Percentiles rank a stretch among this genome's conserved stretches.
phyloP scores from a whole-genome alignment of 2,797 vertebrate genomes.

The Cryptoprocta ferox region DNA sequence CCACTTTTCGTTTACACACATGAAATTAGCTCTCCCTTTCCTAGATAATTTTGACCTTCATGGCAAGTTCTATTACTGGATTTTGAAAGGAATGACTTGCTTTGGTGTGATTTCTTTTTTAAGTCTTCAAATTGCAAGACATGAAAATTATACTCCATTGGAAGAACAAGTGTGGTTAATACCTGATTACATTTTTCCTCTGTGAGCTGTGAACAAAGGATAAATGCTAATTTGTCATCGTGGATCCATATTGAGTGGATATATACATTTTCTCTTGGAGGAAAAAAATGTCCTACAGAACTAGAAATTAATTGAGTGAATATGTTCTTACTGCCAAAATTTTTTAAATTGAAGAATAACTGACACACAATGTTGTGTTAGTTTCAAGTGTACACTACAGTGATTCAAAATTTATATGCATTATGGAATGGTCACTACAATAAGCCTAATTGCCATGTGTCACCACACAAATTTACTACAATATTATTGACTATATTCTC shows the following conservation, averaged over 20 bases:
- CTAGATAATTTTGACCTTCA: conserved; percentile 61
- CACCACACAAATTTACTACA: background rate
- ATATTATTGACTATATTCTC: background rate
- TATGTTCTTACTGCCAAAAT: background rate
- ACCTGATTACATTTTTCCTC: conserved; percentile 49
- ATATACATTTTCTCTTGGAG: background rate
- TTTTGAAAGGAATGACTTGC: conserved; percentile 62
- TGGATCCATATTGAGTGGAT: background rate
- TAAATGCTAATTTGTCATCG: conserved; percentile 42
- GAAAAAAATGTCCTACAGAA: background rate
- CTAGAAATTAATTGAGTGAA: conserved; percentile 55
- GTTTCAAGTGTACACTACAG: background rate
- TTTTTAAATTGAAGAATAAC: background rate
- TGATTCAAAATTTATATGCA: background rate
- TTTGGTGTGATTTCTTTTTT: conserved; percentile 47
- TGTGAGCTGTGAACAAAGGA: conserved; percentile 25
- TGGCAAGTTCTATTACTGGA: conserved; percentile 22
- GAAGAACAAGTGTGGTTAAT: background rate
- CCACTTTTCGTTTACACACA: background rate
- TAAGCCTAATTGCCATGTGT: background rate
- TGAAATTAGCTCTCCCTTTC: conserved; percentile 50
- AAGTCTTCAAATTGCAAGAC: conserved; percentile 65
- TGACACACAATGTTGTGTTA: background rate
- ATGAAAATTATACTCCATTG: conserved; percentile 35
- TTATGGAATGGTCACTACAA: background rate